phyloP scores from a whole-genome alignment of 2,797 vertebrate genomes.

The Enoplosus armatus region DNA sequence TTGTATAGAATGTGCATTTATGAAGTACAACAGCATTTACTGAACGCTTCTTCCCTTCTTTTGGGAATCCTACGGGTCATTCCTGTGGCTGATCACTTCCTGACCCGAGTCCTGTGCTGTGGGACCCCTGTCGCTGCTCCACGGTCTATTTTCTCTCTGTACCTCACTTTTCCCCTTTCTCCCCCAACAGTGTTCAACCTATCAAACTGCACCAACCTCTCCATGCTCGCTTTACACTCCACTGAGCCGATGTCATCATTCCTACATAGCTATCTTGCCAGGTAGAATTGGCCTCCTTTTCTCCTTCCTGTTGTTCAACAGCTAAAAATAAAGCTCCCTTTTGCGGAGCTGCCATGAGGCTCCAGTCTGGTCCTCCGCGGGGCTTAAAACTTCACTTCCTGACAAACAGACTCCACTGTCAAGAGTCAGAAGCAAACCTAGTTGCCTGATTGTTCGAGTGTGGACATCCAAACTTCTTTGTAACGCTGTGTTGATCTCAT shows the following conservation, averaged over 20 bases:
- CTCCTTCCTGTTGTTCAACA: conserved; percentile 86
- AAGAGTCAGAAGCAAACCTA: conserved; percentile 43
- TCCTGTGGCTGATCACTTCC: conserved; percentile 42
- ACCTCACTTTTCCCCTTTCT: conserved; percentile 28
- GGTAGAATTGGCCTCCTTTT: conserved; percentile 89
- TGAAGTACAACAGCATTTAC: conserved; percentile 11
- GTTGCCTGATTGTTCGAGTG: conserved; percentile 25
- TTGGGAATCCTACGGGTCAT: conserved; percentile 50
- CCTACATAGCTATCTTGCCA: conserved; percentile 81
- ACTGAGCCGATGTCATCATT: conserved; percentile 84
- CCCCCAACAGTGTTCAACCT: conserved; percentile 56
- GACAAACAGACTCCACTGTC: conserved; percentile 68
- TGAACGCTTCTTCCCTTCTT: conserved; percentile 15
- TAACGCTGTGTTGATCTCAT: background rate
- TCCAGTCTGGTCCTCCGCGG: conserved; percentile 78
- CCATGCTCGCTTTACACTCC: conserved; percentile 77
- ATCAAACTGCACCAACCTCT: conserved; percentile 69
- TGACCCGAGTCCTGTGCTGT: conserved; percentile 25
- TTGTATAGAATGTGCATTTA: conserved; percentile 4
- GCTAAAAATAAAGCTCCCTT: conserved; percentile 87
- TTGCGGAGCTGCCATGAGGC: conserved; percentile 77
- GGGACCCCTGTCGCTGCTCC: conserved; percentile 36
- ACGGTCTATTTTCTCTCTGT: conserved; percentile 48
- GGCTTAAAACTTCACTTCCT: conserved; percentile 83
- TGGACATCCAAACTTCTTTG: conserved; percentile 1